Base-by-base conservation (phyloP, 1,140 invertebrate species). In the Drosophila erecta region DNA sequence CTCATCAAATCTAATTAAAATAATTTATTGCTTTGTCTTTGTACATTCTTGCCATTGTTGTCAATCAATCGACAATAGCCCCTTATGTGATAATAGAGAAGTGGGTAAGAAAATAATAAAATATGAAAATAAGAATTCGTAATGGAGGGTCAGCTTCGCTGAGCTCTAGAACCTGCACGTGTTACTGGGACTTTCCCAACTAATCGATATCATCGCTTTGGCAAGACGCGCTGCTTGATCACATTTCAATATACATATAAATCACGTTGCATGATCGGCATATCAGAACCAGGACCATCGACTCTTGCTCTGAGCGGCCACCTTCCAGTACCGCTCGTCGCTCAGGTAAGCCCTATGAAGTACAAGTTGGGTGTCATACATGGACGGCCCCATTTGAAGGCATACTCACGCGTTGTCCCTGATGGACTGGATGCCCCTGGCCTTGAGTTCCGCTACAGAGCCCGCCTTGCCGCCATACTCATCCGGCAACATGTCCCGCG, bases 391-490 rank as follows among this genome's bases (percentile, higher is more conserved):
- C 35, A 37, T 4, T 11, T 4, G 1, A 12, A 37, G 12, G 14
- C 10, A 38, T 51, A 14, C 71, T 65, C 49, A 89, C 72, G 90
- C 72, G 24, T 91, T 84, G 0, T 91, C 83, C 37, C 76, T 51
- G 0, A 93, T 43, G 14, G 77, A 79, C 44, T 84, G 58, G 3
- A 94, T 86, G 93, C 94, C 94, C 46, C 93, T 84, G 2, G 92
- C 77, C 80, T 95, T 95, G 15, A 95, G 93, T 60, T 94, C 92
- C 5, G 93, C 92, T 3, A 94, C 81, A 0, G 92, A 87, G 20
- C 95, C 95, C 0, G 93, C 93, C 40, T 93, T 93, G 0, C 95
- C 95, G 2, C 95, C 95, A 54, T 95, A 95, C 76, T 96, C 95
- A 4, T 92, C 90, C 0, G 95, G 95, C 27, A 96, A 76, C 17